phyloP scores from a whole-genome alignment of 1,140 invertebrate species.

The Calliopsis andreniformis region DNA sequence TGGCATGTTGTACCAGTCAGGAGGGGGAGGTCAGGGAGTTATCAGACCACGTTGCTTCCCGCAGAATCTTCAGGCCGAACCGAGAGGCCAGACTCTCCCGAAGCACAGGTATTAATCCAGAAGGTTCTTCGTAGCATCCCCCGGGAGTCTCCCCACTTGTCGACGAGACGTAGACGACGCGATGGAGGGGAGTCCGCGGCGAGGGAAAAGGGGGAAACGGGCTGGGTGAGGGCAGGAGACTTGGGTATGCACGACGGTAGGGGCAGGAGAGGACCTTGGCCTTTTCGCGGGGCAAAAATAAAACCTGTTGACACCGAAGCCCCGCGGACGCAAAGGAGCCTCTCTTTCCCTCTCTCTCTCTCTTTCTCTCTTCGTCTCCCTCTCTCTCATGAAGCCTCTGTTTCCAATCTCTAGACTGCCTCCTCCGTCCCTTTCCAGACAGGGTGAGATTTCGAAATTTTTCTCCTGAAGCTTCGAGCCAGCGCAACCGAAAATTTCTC shows the following conservation, averaged over 20 bases:
- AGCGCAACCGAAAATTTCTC: no score
- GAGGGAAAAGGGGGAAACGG: slow-evolving; percentile 26
- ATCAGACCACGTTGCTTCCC: slow-evolving; percentile 7
- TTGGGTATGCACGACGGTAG: slow-evolving; percentile 58
- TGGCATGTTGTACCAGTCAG: background rate
- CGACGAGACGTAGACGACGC: slow-evolving; percentile 28
- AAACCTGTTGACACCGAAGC: slow-evolving; percentile 72
- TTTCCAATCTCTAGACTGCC: slow-evolving; percentile 22
- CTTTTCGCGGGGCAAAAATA: slow-evolving; percentile 71
- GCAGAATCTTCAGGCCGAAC: slow-evolving; percentile 11
- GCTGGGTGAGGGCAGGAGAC: slow-evolving; percentile 35
- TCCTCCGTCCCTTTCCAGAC: background rate
- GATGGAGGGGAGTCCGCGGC: slow-evolving; percentile 32
- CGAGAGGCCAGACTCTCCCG: slow-evolving; percentile 12
- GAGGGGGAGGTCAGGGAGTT: background rate
- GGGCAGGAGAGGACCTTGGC: slow-evolving; percentile 69
- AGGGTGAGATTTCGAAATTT: slow-evolving; percentile 21
- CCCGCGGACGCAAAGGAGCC: slow-evolving; percentile 63
- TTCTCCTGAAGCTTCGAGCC: background rate
- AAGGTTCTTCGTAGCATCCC: slow-evolving; percentile 57
- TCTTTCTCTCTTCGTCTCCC: background rate
- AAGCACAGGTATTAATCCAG: slow-evolving; percentile 49
- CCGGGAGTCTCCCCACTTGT: slow-evolving; percentile 35
- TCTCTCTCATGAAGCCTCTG: background rate
- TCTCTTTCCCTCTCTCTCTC: slow-evolving; percentile 13